These are phyloP conservation scores for Tor tambroides DNA, from an alignment of 2,113 vertebrate species.

Conservation along the genomic window DNA sequence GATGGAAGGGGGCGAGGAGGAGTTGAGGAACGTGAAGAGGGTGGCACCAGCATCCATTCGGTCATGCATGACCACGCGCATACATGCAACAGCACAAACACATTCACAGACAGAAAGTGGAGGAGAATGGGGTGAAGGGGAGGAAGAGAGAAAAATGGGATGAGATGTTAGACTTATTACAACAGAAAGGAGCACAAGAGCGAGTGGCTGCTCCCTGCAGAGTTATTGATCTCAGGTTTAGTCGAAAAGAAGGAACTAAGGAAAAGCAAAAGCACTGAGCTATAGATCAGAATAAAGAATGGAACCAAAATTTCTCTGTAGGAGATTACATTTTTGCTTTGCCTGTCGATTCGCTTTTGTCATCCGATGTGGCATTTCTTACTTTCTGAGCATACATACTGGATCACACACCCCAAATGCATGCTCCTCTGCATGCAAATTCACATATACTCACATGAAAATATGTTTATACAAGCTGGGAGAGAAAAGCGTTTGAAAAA, in stretches of 20 bases:
- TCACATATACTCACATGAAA: neutral
- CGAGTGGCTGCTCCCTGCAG: constrained; percentile 60
- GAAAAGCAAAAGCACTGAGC: constrained; percentile 55
- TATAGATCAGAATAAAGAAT: constrained; percentile 65
- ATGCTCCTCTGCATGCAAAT: constrained; percentile 15
- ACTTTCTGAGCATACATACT: constrained; percentile 59
- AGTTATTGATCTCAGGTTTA: constrained; percentile 72
- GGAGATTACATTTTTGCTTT: constrained; percentile 61
- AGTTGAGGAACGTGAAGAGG: neutral
- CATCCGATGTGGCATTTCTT: constrained; percentile 59
- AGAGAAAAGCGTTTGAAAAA: constrained; percentile 6
- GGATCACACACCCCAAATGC: constrained; percentile 31
- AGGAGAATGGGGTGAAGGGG: constrained; percentile 58
- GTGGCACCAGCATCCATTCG: constrained; percentile 38
- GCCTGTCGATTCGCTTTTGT: constrained; percentile 50
- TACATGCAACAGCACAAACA: constrained; percentile 14
- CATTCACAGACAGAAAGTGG: constrained; percentile 50
- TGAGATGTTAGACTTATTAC: constrained; percentile 73
- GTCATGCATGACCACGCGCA: constrained; percentile 21
- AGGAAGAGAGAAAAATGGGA: constrained; percentile 65
- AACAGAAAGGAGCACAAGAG: constrained; percentile 59
- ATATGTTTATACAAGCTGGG: neutral
- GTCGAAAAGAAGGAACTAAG: constrained; percentile 57
- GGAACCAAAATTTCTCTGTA: constrained; percentile 57
- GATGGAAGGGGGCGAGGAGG: neutral